These are phyloP conservation scores for Psophia crepitans DNA, from an alignment of 2,113 vertebrate genomes.

Conservation along the genomic window DNA sequence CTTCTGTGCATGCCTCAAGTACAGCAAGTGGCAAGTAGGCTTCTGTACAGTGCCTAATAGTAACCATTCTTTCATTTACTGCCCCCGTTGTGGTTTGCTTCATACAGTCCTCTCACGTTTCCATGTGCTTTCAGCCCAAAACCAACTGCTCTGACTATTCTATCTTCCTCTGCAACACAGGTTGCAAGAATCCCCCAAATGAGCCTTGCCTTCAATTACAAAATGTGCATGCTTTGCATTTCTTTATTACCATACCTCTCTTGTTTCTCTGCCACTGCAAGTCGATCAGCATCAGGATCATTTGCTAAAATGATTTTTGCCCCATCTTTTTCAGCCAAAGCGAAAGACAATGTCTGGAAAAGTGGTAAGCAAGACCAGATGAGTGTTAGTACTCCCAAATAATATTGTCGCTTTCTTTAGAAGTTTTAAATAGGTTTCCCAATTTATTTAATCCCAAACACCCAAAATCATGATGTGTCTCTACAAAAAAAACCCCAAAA, in stretches of 20 bases:
- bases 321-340: constrained; percentile 87
- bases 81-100: not conserved
- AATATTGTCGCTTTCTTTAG: not conserved
- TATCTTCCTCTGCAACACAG: not conserved
- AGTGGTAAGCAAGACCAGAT: not conserved
- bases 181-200: not conserved
- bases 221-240: not conserved
- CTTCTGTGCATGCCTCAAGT: not conserved
- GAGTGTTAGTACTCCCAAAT: not conserved
- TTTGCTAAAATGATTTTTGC: constrained; percentile 90
- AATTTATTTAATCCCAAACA: not conserved
- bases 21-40: not conserved
- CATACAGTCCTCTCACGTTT: not conserved
- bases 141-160: not conserved
- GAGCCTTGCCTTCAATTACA: not conserved
- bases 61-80: not conserved
- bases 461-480: not conserved
- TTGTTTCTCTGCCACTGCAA: constrained; percentile 92
- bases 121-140: not conserved
- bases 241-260: constrained; percentile 74
- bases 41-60: not conserved
- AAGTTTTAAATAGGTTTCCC: not conserved
- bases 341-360: constrained; percentile 90
- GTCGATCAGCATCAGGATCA: constrained; percentile 94
- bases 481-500: not conserved